Conservation (phyloP, 2,797 vertebrate genomes). For the Ctenopoma multispine region DNA sequence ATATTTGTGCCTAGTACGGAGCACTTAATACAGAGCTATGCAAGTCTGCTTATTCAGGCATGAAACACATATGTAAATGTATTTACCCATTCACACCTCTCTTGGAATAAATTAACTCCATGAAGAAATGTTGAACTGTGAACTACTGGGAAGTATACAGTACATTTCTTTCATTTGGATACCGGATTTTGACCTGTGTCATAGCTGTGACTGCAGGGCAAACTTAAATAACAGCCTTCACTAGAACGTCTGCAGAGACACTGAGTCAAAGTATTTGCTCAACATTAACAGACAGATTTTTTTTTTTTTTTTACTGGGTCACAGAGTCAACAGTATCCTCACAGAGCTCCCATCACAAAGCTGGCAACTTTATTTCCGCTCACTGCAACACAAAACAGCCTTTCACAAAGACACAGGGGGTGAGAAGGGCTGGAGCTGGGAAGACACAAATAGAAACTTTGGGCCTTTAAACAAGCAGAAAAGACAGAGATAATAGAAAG, state of each 20-base stretch:
- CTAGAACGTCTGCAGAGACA: conserved; percentile 41
- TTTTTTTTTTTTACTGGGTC: conserved; percentile 45
- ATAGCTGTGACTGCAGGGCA: conserved; percentile 5
- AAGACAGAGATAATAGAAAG: conserved; percentile 13
- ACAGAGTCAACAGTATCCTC: conserved; percentile 67
- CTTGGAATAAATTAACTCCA: conserved; percentile 8
- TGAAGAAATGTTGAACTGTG: not conserved
- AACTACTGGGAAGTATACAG: not conserved
- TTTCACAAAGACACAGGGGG: conserved; percentile 52
- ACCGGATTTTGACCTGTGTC: not conserved
- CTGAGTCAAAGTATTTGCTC: conserved; percentile 47
- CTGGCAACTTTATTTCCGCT: conserved; percentile 65
- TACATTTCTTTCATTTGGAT: conserved; percentile 12
- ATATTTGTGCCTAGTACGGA: not conserved
- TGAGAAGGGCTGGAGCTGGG: not conserved
- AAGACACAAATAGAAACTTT: conserved; percentile 50
- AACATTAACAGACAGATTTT: conserved; percentile 41
- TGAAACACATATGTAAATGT: conserved; percentile 1
- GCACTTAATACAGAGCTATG: conserved; percentile 3
- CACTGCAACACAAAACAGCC: conserved; percentile 59
- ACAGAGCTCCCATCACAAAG: conserved; percentile 67
- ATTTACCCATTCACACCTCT: conserved; percentile 9
- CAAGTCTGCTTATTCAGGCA: not conserved
- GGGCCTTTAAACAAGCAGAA: conserved; percentile 20
- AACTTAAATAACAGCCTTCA: conserved; percentile 42